Evolutionary conservation across 2,888 invertebrate species (phyloP).

Genomic region (Nymphalis c-album): DNA sequence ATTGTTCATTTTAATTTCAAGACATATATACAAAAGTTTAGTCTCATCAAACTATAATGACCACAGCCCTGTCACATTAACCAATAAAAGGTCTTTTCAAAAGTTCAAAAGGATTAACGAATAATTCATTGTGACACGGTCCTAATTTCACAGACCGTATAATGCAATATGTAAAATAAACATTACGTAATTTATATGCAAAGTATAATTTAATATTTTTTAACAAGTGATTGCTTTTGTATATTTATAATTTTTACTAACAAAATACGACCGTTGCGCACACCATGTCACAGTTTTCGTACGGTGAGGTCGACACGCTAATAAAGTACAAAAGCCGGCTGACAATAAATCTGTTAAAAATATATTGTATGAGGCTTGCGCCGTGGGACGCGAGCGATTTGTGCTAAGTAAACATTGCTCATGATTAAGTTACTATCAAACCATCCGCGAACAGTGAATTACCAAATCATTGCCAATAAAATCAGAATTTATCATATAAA

Average conservation of each 20-base stretch:
- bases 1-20: too few relatives aligned
- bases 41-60: background rate
- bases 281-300: constrained; percentile 15
- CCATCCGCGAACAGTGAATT: background rate
- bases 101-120: constrained; percentile 1
- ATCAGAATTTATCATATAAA: constrained; percentile 4
- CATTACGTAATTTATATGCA: background rate
- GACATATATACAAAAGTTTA: background rate
- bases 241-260: constrained; percentile 14
- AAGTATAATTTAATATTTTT: constrained; percentile 11
- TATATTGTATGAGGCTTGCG: constrained; percentile 3
- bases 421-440: constrained; percentile 5
- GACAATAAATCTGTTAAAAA: constrained; percentile 26
- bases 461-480: constrained; percentile 4
- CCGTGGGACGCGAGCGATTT: constrained; percentile 9
- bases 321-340: constrained; percentile 13
- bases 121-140: constrained; percentile 13
- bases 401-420: constrained; percentile 2
- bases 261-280: constrained; percentile 14
- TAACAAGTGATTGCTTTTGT: constrained; percentile 15
- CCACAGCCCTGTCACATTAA: background rate
- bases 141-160: constrained; percentile 13
- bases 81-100: background rate
- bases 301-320: background rate
- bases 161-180: constrained; percentile 7